Conservation (phyloP, 2,888 invertebrate genomes). For the Tipula lateralis region DNA sequence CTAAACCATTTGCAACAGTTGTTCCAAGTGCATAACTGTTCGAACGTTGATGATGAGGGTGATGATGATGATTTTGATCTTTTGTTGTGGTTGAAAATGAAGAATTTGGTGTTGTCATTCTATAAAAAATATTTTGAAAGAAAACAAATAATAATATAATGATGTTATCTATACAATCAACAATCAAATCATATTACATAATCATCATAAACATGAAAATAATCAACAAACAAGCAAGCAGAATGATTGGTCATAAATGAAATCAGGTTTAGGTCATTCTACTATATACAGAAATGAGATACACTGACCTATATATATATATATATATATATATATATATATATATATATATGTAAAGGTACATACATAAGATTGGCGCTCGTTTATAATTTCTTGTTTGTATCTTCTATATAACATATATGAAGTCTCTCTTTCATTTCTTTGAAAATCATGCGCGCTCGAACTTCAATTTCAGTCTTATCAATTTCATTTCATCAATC, state of each 20-base stretch:
- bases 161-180: neutral
- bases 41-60: neutral
- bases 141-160: neutral
- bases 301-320: neutral
- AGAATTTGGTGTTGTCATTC: slow-evolving; percentile 11
- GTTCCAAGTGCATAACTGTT: neutral
- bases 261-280: neutral
- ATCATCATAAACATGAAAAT: neutral
- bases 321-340: neutral
- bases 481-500: slow-evolving; percentile 1
- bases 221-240: neutral
- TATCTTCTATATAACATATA: neutral
- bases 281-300: neutral
- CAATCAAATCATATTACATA: neutral
- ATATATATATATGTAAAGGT: no score
- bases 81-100: neutral
- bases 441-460: neutral
- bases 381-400: neutral
- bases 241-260: neutral
- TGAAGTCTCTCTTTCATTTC: neutral
- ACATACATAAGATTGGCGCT: neutral
- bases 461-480: neutral
- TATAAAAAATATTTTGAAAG: neutral
- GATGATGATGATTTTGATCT: neutral
- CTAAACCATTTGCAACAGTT: neutral